Conservation (phyloP, 2,797 vertebrate species). For the Macrochelys suwanniensis region DNA sequence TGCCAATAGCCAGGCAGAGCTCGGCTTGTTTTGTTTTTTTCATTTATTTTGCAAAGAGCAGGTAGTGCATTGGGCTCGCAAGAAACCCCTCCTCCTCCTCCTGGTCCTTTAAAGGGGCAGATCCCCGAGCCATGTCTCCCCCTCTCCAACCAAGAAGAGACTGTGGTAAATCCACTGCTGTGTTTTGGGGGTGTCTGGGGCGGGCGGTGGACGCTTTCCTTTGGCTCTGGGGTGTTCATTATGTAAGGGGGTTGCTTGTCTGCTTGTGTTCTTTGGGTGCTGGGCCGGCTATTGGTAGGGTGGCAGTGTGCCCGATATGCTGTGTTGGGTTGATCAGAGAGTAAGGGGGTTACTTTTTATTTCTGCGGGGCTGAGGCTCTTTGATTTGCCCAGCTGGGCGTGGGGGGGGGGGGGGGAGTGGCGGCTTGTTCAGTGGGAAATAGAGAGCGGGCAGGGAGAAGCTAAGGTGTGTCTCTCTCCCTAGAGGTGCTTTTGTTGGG, state of each 20-base stretch:
- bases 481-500: no score
- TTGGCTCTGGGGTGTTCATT: neutral
- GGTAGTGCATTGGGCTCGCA: neutral
- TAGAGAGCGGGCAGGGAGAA: neutral
- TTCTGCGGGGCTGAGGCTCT: neutral
- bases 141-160: neutral
- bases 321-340: neutral
- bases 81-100: conserved; percentile 14
- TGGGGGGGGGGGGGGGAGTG: no score
- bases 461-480: neutral
- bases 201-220: neutral
- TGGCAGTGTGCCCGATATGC: no score
- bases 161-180: neutral
- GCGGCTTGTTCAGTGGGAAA: neutral
- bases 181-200: neutral
- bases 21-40: no score
- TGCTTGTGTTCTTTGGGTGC: neutral
- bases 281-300: neutral
- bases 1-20: conserved; percentile 33
- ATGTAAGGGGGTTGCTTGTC: neutral
- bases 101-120: conserved; percentile 27
- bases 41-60: neutral
- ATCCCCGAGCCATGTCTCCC: neutral
- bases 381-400: neutral
- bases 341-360: neutral